phyloP scores from a whole-genome alignment of 2,797 vertebrate species.

The Xiphophorus birchmanni region DNA sequence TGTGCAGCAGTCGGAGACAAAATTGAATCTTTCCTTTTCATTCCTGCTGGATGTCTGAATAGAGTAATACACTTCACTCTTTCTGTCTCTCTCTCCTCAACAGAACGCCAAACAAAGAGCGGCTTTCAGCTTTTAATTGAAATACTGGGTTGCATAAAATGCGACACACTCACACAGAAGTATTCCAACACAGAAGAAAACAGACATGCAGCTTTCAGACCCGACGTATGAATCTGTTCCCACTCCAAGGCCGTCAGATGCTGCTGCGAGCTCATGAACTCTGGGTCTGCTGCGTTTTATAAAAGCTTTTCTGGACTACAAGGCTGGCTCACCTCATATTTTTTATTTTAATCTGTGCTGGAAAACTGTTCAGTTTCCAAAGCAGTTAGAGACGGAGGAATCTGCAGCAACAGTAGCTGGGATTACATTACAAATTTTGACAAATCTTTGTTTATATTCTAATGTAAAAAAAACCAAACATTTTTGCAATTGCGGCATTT shows the following conservation, averaged over 20 bases:
- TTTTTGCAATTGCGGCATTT: too few species aligned
- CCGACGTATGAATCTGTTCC: background rate
- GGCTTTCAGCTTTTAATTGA: constrained; percentile 72
- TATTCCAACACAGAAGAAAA: constrained; percentile 33
- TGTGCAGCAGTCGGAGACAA: constrained; percentile 39
- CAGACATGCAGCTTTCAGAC: constrained; percentile 15
- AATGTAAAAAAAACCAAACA: too few species aligned
- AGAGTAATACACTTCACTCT: constrained; percentile 55
- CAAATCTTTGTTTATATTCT: too few species aligned
- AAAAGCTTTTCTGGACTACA: background rate
- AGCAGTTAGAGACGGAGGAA: background rate
- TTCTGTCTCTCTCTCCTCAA: constrained; percentile 52
- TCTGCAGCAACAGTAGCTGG: background rate
- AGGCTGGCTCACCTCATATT: background rate
- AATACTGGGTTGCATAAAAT: constrained; percentile 48
- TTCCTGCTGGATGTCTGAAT: constrained; percentile 63
- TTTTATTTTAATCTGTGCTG: background rate
- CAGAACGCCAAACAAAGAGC: constrained; percentile 57
- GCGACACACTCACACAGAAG: constrained; percentile 17
- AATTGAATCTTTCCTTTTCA: constrained; percentile 61
- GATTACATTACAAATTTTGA: too few species aligned
- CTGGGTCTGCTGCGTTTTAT: constrained; percentile 1
- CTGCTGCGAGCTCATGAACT: background rate
- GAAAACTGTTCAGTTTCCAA: background rate
- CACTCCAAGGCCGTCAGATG: background rate